phyloP scores from a whole-genome alignment of 1,140 invertebrate genomes.

The Linepithema humile region DNA sequence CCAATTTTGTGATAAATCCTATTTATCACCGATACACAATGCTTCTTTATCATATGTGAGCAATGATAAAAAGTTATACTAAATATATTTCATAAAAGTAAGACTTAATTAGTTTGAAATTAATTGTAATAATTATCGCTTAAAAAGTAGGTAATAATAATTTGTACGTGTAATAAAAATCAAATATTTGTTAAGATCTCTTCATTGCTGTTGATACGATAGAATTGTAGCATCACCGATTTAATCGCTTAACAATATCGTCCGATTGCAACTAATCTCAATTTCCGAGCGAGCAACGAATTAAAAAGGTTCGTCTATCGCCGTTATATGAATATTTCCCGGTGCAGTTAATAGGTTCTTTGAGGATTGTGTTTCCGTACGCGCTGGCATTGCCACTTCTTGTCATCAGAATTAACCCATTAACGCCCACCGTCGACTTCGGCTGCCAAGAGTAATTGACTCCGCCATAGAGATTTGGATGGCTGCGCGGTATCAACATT shows the following conservation, averaged over 20 bases:
- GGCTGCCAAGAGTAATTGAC: constrained; percentile 72
- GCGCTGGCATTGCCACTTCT: constrained; percentile 64
- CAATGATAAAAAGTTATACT: neutral
- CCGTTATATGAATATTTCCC: neutral
- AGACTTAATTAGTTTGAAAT: neutral
- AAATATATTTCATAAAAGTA: neutral
- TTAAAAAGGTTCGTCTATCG: constrained; percentile 33
- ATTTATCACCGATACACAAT: constrained; percentile 73
- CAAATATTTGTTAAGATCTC: neutral
- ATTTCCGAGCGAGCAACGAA: neutral
- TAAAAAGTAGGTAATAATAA: neutral
- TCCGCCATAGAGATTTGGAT: constrained; percentile 69
- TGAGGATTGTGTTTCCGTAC: constrained; percentile 32
- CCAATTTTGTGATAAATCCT: constrained; percentile 78
- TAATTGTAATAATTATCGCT: neutral
- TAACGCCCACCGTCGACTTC: constrained; percentile 67
- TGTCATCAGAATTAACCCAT: constrained; percentile 73
- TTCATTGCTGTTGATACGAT: neutral
- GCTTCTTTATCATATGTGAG: neutral
- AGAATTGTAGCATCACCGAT: neutral
- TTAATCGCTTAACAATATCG: neutral
- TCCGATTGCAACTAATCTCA: neutral
- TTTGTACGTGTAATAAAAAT: neutral
- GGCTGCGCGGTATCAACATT: constrained; percentile 61
- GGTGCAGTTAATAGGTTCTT: constrained; percentile 43